These are phyloP conservation scores for Melanerpes formicivorus DNA, from an alignment of 2,113 vertebrate genomes.

Conservation along the genomic window DNA sequence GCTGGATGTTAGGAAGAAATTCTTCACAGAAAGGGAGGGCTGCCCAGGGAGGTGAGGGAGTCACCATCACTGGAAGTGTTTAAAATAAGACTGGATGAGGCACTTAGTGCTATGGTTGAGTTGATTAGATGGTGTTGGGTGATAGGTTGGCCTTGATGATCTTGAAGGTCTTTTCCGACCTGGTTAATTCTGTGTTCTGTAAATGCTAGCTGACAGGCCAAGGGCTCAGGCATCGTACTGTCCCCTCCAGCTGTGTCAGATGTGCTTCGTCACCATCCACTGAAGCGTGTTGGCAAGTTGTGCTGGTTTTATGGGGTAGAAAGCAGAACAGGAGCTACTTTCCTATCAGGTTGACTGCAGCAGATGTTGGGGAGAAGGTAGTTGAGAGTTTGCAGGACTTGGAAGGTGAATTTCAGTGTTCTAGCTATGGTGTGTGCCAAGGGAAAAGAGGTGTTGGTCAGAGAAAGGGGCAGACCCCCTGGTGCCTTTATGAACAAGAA, in stretches of 20 bases:
- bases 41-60: no score
- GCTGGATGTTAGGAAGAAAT: no score
- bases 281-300: accelerated
- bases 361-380: neutral
- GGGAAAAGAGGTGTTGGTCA: accelerated
- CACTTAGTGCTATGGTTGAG: no score
- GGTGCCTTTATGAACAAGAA: accelerated
- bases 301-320: neutral
- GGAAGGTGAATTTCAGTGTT: neutral
- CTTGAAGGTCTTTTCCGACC: no score
- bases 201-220: accelerated
- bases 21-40: no score
- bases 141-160: no score
- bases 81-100: no score
- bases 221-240: accelerated
- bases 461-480: neutral
- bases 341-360: neutral
- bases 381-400: neutral
- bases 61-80: no score
- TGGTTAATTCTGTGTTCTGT: no score
- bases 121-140: no score
- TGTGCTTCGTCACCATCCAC: neutral
- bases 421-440: accelerated
- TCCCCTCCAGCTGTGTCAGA: neutral
- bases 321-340: neutral